Base-by-base conservation (phyloP, 37 sponge, comb jelly and placozoan genomes). In the Diacarnus erythraeanus region DNA sequence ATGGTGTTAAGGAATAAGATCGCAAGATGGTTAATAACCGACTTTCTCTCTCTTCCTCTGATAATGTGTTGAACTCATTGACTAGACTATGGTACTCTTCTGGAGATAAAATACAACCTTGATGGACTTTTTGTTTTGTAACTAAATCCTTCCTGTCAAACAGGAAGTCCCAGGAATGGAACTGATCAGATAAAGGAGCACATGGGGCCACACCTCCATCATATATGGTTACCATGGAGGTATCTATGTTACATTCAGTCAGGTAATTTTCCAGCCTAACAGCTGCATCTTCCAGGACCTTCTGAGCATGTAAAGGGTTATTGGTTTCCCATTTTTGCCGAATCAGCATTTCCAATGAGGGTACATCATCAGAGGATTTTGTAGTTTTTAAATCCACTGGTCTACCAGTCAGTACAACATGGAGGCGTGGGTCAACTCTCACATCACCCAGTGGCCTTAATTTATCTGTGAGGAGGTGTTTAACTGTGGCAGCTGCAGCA, bases 151-250 rank as follows among this genome's bases (percentile, higher is more conserved):
- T 83, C 54, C 83, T 60, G 76, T 83, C 83, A 35, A 65, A 83
- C 56, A 83, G 47, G 67, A 83, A 83, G 54, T 83, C 83, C 76
- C 75, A 83, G 10, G 61, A 75, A 43, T 83, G 83, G 8, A 54
- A 42, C 0, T 30, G 37, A 75, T 83, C 83, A 10, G 83, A 83
- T 34, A 83, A 18, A 12, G 83, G 83, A 31, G 83, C 83, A 66
- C 57, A 61, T 8, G 36, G 47, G 42, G 83, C 83, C 8, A 83
- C 33, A 41, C 75, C 75, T 25, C 83, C 83, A 75, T 83, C 54
- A 61, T 83, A 83, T 21, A 83, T 60, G 5, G 64, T 83, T 41
- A 83, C 43, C 21, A 21, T 20, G 34, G 34, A 23, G n/a, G 6
- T 2, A 47, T 41, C 42, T 25, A 83, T 37, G 60, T 35, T 18